These are phyloP conservation scores for Botrylloides violaceus DNA, from an alignment of 23 tunicate species.

Conservation along the genomic window DNA sequence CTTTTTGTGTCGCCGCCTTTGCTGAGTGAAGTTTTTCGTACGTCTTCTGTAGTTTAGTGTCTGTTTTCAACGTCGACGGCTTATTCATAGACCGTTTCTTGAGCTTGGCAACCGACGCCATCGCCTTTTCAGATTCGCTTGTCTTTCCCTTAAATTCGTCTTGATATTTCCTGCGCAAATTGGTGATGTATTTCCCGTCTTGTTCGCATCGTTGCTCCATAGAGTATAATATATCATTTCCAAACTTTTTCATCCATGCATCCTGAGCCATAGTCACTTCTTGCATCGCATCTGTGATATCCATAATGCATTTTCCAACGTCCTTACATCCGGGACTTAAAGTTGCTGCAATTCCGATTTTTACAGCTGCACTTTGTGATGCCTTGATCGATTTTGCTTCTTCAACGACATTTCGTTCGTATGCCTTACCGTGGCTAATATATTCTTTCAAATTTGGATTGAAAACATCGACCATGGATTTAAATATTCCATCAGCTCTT, in stretches of 20 bases:
- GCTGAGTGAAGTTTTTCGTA: not conserved
- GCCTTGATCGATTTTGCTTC: not conserved
- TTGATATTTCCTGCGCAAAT: conserved; percentile 15
- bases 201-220: conserved; percentile 17
- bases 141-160: conserved; percentile 10
- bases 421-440: not conserved
- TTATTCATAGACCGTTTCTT: conserved; percentile 10
- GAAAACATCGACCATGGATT: conserved; percentile 17
- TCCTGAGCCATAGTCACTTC: conserved; percentile 16
- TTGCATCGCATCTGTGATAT: conserved; percentile 19
- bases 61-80: conserved; percentile 3
- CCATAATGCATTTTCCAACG: conserved; percentile 27
- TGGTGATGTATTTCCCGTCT: conserved; percentile 14
- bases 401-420: conserved; percentile 18
- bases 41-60: not conserved
- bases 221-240: not conserved
- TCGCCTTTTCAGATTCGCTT: conserved; percentile 22
- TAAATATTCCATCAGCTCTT: conserved; percentile 17
- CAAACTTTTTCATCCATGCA: conserved; percentile 7
- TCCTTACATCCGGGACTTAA: conserved; percentile 24
- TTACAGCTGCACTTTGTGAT: conserved; percentile 6
- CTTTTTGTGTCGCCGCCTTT: conserved; percentile 12
- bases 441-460: conserved; percentile 10
- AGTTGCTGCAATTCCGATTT: conserved; percentile 20
- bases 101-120: conserved; percentile 1